Evolutionary conservation across 2,113 vertebrate genomes (phyloP).

Genomic region (Passerina amoena): DNA sequence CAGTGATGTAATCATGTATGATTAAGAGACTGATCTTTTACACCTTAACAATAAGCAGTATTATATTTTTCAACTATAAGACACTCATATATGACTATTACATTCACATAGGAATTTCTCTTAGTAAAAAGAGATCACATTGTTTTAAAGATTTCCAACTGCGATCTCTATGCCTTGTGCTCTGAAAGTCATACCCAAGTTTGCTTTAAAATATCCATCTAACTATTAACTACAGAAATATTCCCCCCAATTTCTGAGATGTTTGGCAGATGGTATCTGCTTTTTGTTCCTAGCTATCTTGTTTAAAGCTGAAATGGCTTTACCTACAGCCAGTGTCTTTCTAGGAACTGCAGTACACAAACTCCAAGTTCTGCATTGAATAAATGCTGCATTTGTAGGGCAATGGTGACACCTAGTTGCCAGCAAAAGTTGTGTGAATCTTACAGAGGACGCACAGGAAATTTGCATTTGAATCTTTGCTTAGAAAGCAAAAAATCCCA

Average conservation of each 20-base stretch:
- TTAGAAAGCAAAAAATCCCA: neutral
- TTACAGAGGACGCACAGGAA: neutral
- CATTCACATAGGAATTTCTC: neutral
- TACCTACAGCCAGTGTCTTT: neutral
- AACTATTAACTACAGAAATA: neutral
- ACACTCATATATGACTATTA: neutral
- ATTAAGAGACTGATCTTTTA: neutral
- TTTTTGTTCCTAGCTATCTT: neutral
- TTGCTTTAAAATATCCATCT: neutral
- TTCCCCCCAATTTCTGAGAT: neutral
- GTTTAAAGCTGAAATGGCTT: neutral
- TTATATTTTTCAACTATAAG: neutral
- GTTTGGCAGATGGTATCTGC: neutral
- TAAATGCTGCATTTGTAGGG: neutral
- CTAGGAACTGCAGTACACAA: neutral
- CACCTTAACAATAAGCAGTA: neutral
- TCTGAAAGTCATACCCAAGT: neutral
- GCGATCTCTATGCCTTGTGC: neutral
- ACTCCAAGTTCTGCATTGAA: neutral
- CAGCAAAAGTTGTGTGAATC: neutral
- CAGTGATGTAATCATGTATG: neutral
- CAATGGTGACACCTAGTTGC: constrained; percentile 63
- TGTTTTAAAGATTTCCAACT: neutral
- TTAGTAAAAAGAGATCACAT: neutral
- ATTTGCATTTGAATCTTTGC: neutral